phyloP scores from a whole-genome alignment of 2,113 vertebrate genomes.

The Brienomyrus longianalis region DNA sequence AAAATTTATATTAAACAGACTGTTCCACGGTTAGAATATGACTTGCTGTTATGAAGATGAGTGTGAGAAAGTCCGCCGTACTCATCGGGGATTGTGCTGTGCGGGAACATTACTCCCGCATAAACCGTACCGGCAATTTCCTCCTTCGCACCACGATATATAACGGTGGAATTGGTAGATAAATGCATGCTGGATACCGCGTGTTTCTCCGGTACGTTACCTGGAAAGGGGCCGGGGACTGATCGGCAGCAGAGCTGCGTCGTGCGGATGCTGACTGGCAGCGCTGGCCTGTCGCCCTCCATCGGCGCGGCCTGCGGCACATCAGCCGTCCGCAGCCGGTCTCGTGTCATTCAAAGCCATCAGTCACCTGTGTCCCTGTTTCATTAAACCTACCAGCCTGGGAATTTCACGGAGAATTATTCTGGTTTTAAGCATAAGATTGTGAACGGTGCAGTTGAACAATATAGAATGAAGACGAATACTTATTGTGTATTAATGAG shows the following conservation, averaged over 20 bases:
- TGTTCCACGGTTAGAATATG: neutral
- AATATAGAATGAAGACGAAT: neutral
- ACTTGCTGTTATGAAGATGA: neutral
- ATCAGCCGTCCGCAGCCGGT: constrained; percentile 41
- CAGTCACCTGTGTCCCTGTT: constrained; percentile 52
- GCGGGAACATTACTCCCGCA: neutral
- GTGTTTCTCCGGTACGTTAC: neutral
- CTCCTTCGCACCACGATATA: neutral
- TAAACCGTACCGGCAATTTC: neutral
- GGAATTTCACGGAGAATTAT: constrained; percentile 42
- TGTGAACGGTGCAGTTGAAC: constrained; percentile 22
- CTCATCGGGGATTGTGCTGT: neutral
- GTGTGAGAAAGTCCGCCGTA: neutral
- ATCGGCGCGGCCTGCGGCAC: constrained; percentile 23
- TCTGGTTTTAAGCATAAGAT: constrained; percentile 41
- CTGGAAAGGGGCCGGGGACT: neutral
- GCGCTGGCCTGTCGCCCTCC: neutral
- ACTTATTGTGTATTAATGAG: neutral
- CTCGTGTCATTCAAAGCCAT: constrained; percentile 49
- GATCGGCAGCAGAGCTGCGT: neutral
- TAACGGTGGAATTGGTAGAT: neutral
- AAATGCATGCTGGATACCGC: neutral
- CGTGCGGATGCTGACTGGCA: neutral
- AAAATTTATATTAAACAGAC: neutral
- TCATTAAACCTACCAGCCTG: constrained; percentile 44